Base-by-base conservation (phyloP, 1,140 invertebrate genomes). In the Tetraneura akinire region DNA sequence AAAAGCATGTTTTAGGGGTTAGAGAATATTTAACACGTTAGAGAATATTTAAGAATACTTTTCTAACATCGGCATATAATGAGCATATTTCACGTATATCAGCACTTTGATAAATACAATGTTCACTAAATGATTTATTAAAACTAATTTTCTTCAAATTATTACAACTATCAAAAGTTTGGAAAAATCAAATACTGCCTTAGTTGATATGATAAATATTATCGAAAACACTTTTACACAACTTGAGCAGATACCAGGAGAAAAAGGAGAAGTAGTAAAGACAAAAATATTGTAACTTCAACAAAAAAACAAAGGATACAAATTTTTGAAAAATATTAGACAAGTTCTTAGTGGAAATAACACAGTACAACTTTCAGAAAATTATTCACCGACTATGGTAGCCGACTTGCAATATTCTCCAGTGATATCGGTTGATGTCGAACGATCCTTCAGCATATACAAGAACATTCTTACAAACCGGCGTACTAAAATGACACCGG, bases 161-260 rank as follows among this genome's bases (percentile, higher is more conserved):
- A n/a, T 55, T 55, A 55, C 53, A 55, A 55, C 21, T 55, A 55
- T 55, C 53, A 55, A 55, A 55, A 55, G 21, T 55, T 55, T 55
- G 21, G 53, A 23, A 55, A 55, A 23, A 55, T 55, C 53, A 55
- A 55, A 55, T 55, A 55, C 53, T 11, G 0, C 53, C 53, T 55
- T 55, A 55, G 53, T 55, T 55, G 21, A 55, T 55, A 55, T 55
- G 53, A 55, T 53, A 53, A 53, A 53, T 21, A 53, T 53, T 21
- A 53, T 53, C 51, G n/a, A 53, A 53, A 53, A 62, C 60, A 64
- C 60, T 64, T 64, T 64, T n/a, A 64, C 29, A 64, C 60, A 64
- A 64, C 60, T 64, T 37, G 16, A 60, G 23, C 23, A 57, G 6
- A 23, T 57, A 57, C 21, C 21, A 57, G 21, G 53, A 57, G 21